These are phyloP conservation scores for Myopa testacea DNA, from an alignment of 2,888 invertebrate genomes.

Conservation along the genomic window DNA sequence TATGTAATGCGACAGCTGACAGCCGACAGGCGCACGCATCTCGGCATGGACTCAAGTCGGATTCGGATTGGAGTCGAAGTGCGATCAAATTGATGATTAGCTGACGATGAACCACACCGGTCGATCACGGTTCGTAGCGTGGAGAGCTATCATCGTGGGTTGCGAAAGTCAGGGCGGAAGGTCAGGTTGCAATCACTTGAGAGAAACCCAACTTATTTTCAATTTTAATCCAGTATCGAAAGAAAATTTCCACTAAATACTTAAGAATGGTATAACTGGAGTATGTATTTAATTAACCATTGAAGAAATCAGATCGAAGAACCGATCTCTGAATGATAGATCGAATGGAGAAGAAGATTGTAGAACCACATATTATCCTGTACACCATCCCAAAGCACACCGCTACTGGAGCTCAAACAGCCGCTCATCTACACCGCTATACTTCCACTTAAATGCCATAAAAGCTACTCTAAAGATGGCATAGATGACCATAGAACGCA, in stretches of 20 bases:
- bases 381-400: not conserved
- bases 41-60: conserved; percentile 31
- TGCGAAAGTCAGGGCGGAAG: not conserved
- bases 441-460: not conserved
- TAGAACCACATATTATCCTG: too few species aligned
- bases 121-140: not conserved
- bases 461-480: conserved; percentile 3
- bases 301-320: too few species aligned
- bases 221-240: too few species aligned
- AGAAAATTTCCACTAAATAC: too few species aligned
- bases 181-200: too few species aligned
- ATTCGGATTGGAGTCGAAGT: conserved; percentile 38
- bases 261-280: too few species aligned
- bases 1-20: conserved; percentile 38
- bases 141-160: not conserved
- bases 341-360: too few species aligned
- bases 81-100: conserved; percentile 25
- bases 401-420: not conserved
- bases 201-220: too few species aligned
- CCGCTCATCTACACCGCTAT: not conserved
- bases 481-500: conserved; percentile 3
- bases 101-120: conserved; percentile 9
- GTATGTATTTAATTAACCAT: too few species aligned
- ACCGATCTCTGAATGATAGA: too few species aligned
- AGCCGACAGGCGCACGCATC: conserved; percentile 31